These are phyloP conservation scores for Pristionchus entomophagus DNA, from an alignment of 2,888 invertebrate species.

Conservation along the genomic window DNA sequence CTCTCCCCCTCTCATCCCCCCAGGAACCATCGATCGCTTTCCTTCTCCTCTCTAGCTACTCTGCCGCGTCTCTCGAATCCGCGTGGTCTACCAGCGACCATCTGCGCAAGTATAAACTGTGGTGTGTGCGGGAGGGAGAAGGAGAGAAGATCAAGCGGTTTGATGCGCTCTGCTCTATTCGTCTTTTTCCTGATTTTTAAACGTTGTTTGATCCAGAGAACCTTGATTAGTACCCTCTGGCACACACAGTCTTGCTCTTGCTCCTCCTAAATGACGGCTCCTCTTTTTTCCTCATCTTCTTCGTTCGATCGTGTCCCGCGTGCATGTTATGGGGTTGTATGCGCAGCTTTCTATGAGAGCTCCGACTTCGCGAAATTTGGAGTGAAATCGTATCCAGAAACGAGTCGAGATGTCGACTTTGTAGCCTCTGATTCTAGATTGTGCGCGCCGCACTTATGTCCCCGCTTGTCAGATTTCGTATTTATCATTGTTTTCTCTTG, in stretches of 20 bases:
- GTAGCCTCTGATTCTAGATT: neutral
- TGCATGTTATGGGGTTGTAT: constrained; percentile 4
- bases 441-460: neutral
- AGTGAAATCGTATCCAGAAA: neutral
- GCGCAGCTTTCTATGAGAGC: constrained; percentile 2
- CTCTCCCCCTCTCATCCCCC: neutral
- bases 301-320: neutral
- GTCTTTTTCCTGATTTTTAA: neutral
- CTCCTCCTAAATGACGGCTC: neutral
- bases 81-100: neutral
- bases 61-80: neutral
- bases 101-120: constrained; percentile 14
- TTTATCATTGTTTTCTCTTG: neutral
- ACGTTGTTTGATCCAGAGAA: neutral
- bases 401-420: neutral
- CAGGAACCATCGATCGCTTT: neutral
- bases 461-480: constrained; percentile 4
- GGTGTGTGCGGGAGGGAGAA: neutral
- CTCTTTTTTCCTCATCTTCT: neutral
- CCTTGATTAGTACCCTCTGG: neutral
- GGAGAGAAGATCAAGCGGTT: neutral
- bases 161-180: neutral
- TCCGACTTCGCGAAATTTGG: too few species aligned
- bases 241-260: neutral
- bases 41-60: neutral